Base-by-base conservation (phyloP, 2,888 invertebrate genomes). In the Catocala nupta region DNA sequence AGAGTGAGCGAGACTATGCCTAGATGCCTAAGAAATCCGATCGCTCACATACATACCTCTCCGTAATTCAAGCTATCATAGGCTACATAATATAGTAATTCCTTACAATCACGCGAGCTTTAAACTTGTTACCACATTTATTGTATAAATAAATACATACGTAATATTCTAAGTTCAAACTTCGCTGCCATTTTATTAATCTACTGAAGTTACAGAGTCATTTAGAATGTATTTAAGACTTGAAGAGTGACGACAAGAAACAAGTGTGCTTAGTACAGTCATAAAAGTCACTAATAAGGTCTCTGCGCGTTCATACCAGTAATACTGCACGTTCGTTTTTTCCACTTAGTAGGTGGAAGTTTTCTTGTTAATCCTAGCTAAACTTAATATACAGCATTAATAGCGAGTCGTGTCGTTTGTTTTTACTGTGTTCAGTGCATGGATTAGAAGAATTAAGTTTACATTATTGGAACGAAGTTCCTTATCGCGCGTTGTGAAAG, bases 351-450 rank as follows among this genome's bases (percentile, higher is more conserved):
- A n/a, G 16, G 57, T 60, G 63, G 62, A 70, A 71, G 73, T 71
- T 71, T 71, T 57, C 73, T 64, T 59, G 61, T 73, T 73, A 73
- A 73, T 69, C 47, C 61, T 12, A 55, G 69, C 49, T 59, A 47
- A 64, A 48, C 64, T 71, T 69, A 59, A 56, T 42, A 42, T 55
- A 34, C 34, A 9, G 44, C 33, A 63, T 64, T 62, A 65, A 65
- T 64, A 57, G 42, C 33, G 42, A 56, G 61, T 61, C 51, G 51
- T 73, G 57, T 56, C 59, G 43, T 71, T 59, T 65, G 53, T 25
- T 34, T 50, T 50, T 34, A 34, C 49, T 34, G n/a, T n/a, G n/a
- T 34, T 10, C 49, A 50, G n/a, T 50, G 34, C 34, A 50, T 33
- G 34, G 34, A 33, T 50, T 50, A 50, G 34, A 5, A 50, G 11